These are phyloP conservation scores for Lepus americanus DNA, from an alignment of 2,113 vertebrate genomes.

Conservation along the genomic window DNA sequence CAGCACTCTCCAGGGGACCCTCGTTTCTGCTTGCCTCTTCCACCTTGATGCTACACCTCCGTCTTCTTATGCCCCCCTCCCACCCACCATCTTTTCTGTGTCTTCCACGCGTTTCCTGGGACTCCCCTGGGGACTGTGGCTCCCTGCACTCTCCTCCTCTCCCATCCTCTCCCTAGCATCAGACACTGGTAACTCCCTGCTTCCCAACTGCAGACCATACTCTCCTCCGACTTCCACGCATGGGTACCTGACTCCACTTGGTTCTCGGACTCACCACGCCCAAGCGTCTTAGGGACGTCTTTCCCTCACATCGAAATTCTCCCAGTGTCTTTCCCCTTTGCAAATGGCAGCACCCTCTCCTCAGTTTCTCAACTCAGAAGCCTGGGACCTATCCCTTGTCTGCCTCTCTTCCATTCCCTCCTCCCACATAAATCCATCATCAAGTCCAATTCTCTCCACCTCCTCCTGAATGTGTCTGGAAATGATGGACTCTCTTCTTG, in stretches of 20 bases:
- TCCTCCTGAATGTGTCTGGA: not conserved
- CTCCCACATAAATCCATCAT: not conserved
- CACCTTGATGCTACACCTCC: not conserved
- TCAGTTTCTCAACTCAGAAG: not conserved
- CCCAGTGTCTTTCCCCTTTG: not conserved
- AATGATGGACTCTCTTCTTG: not conserved
- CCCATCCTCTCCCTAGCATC: not conserved
- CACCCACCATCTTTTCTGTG: not conserved
- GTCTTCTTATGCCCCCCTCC: not conserved
- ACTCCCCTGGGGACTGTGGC: not conserved
- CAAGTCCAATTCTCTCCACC: not conserved
- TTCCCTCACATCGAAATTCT: not conserved
- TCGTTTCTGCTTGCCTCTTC: not conserved
- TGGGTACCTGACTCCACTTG: no score
- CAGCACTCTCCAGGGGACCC: not conserved
- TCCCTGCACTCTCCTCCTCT: not conserved
- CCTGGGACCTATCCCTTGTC: not conserved
- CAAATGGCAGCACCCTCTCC: not conserved
- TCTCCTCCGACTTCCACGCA: not conserved
- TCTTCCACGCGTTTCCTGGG: not conserved
- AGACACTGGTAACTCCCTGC: not conserved
- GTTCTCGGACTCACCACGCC: not conserved
- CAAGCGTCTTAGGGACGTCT: not conserved
- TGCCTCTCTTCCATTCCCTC: not conserved
- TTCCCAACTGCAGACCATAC: not conserved